A percentile compares a stretch with the other conserved stretches of the same genome.
Conservation (phyloP, 1,140 invertebrate genomes). For the Acromyrmex charruanus region DNA sequence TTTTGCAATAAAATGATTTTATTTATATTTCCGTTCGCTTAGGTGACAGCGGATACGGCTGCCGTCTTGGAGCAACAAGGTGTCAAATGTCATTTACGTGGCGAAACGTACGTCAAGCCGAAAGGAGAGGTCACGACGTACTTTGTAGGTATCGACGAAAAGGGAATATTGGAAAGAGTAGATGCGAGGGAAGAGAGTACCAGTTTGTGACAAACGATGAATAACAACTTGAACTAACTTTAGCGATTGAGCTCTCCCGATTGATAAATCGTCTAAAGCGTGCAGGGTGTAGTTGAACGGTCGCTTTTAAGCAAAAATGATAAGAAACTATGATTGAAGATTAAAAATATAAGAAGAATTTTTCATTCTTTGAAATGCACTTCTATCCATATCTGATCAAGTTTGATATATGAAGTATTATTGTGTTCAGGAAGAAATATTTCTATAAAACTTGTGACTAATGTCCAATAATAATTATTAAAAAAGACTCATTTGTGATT, state of each 20-base stretch:
- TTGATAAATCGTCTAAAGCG: background rate
- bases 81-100: constrained; percentile 90
- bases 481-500: background rate
- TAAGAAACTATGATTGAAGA: background rate
- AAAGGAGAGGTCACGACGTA: constrained; percentile 92
- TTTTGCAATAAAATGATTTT: constrained; percentile 51
- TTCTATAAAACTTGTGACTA: constrained; percentile 6
- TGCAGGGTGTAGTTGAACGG: constrained; percentile 23
- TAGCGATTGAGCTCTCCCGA: constrained; percentile 2
- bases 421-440: background rate
- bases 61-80: constrained; percentile 90
- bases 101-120: constrained; percentile 92
- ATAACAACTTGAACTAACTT: constrained; percentile 36
- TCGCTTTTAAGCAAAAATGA: background rate
- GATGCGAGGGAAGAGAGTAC: constrained; percentile 77
- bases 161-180: constrained; percentile 77
- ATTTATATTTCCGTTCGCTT: constrained; percentile 27
- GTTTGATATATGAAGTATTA: constrained; percentile 14
- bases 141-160: constrained; percentile 90
- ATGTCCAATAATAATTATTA: constrained; percentile 1
- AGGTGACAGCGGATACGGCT: constrained; percentile 92
- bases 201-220: constrained; percentile 74
- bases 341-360: background rate
- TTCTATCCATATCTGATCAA: constrained; percentile 4
- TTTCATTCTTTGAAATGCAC: background rate